A percentile compares a stretch with the other conserved stretches of the same genome.
phyloP scores from a whole-genome alignment of 2,888 invertebrate species.

The Tipula lateralis region DNA sequence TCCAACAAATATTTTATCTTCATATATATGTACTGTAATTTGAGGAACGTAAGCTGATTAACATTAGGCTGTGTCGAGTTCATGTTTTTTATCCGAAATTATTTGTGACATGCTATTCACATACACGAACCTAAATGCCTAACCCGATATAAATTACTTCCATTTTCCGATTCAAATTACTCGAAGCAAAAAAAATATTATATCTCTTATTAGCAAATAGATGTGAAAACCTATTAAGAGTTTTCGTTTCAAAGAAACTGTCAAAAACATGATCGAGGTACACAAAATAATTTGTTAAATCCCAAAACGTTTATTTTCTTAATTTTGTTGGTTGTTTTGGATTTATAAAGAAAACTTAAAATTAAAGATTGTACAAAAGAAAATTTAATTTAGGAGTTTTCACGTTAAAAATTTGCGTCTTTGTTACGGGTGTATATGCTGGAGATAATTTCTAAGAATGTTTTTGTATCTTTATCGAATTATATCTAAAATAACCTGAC shows the following conservation, averaged over 20 bases:
- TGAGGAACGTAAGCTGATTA: background rate
- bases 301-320: too few species aligned
- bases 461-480: too few species aligned
- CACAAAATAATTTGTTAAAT: background rate
- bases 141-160: background rate
- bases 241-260: background rate
- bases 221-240: background rate
- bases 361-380: too few species aligned
- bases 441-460: too few species aligned
- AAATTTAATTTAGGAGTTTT: too few species aligned
- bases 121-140: background rate
- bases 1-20: background rate
- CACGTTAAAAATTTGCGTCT: too few species aligned
- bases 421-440: too few species aligned
- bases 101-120: background rate
- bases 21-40: background rate
- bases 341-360: too few species aligned
- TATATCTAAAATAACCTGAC: too few species aligned
- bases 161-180: background rate
- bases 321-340: too few species aligned
- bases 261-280: background rate
- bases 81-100: background rate
- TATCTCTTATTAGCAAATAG: background rate
- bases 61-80: too few species aligned
- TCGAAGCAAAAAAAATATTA: background rate